Evolutionary conservation across 2,888 invertebrate species (phyloP).

Genomic region (Oasisia sp.): DNA sequence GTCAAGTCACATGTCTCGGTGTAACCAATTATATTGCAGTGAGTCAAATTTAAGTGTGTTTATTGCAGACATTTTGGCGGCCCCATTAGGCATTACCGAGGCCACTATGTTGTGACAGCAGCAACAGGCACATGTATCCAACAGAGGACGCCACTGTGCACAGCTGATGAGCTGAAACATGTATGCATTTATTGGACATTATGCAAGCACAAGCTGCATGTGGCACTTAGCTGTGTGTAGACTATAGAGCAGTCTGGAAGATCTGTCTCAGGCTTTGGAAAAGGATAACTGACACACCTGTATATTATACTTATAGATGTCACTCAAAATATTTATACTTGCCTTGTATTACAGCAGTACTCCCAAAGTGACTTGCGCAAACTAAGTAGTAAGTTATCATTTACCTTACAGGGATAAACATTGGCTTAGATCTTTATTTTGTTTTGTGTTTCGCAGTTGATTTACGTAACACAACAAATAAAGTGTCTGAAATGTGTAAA

Average conservation of each 20-base stretch:
- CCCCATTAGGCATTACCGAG: background rate
- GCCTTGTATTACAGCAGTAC: background rate
- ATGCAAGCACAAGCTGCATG: background rate
- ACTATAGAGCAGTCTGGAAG: background rate
- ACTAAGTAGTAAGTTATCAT: background rate
- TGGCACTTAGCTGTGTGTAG: background rate
- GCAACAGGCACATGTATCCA: background rate
- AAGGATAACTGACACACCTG: background rate
- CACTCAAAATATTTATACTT: slow-evolving; percentile 8
- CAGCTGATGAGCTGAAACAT: background rate
- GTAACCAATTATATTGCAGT: background rate
- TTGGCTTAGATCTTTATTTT: too few species aligned
- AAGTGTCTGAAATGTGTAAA: too few species aligned
- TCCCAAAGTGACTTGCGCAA: background rate
- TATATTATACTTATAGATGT: background rate
- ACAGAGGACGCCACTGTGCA: background rate
- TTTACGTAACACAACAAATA: too few species aligned
- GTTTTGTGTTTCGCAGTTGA: too few species aligned
- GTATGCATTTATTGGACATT: background rate
- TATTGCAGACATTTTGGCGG: background rate
- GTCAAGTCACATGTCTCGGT: too few species aligned
- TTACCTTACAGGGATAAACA: background rate
- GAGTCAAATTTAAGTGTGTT: background rate
- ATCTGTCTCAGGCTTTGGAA: background rate
- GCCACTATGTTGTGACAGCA: background rate